Conservation (phyloP, 2,797 vertebrate genomes). For the Percopsis omiscomaycus region DNA sequence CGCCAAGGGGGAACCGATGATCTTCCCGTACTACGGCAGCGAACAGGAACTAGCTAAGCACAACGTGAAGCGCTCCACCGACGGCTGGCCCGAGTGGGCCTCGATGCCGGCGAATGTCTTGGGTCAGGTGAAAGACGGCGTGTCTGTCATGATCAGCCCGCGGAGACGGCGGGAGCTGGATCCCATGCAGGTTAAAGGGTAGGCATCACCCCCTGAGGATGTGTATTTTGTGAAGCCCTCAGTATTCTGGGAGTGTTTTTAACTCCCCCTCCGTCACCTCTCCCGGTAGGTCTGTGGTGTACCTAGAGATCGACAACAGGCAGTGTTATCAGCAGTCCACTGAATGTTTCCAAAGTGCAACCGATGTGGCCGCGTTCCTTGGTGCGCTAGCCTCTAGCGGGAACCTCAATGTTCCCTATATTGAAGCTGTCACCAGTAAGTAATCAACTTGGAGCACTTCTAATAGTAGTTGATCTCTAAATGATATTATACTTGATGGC, state of each 20-base stretch:
- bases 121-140: constrained; percentile 76
- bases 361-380: constrained; percentile 93
- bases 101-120: constrained; percentile 73
- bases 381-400: constrained; percentile 93
- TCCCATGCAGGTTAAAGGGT: constrained; percentile 85
- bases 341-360: constrained; percentile 95
- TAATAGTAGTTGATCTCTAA: not conserved
- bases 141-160: constrained; percentile 72
- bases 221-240: no score
- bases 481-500: not conserved
- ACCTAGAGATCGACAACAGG: constrained; percentile 97
- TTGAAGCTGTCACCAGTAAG: constrained; percentile 96
- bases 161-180: constrained; percentile 87
- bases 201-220: constrained; percentile 9
- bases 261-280: constrained; percentile 3
- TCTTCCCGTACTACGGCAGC: constrained; percentile 92
- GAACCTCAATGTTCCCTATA: constrained; percentile 93
- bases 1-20: constrained; percentile 86
- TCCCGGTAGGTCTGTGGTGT: constrained; percentile 83
- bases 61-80: constrained; percentile 85
- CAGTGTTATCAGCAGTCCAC: constrained; percentile 92
- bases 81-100: constrained; percentile 82
- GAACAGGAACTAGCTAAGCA: constrained; percentile 94
- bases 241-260: not conserved
- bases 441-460: constrained; percentile 24